Evolutionary conservation across 2,113 vertebrate genomes (phyloP).

Genomic region (Peromyscus californicus): DNA sequence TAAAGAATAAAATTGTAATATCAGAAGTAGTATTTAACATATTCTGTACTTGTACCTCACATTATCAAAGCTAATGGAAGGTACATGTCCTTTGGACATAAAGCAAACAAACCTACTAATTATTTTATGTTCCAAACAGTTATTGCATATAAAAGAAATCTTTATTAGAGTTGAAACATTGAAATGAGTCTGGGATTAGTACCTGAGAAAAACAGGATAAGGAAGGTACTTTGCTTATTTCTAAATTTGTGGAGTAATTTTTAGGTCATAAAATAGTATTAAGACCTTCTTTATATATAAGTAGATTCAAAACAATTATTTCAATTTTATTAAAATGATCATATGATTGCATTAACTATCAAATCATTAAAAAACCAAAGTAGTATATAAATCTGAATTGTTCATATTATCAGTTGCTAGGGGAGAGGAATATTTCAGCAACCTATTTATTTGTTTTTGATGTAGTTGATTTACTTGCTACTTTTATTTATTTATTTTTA

Average conservation of each 20-base stretch:
- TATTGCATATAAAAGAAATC: constrained; percentile 65
- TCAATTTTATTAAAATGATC: constrained; percentile 37
- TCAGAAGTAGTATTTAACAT: not conserved
- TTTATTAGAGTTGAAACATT: constrained; percentile 50
- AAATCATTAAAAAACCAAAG: constrained; percentile 47
- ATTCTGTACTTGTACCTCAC: constrained; percentile 27
- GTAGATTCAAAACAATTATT: constrained; percentile 8
- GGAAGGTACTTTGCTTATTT: constrained; percentile 33
- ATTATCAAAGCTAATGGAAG: constrained; percentile 22
- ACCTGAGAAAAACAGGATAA: constrained; percentile 31
- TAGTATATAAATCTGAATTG: constrained; percentile 64
- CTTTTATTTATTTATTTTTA: constrained; percentile 54
- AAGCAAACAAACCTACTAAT: constrained; percentile 23
- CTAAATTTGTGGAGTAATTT: constrained; percentile 47
- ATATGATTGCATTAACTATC: constrained; percentile 20
- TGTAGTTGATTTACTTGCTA: not conserved
- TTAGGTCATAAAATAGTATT: constrained; percentile 45
- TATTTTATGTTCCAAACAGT: constrained; percentile 42
- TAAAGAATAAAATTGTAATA: constrained; percentile 22
- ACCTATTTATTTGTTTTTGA: constrained; percentile 49
- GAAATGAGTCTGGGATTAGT: constrained; percentile 40
- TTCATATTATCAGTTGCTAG: constrained; percentile 10
- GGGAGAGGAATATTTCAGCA: constrained; percentile 13
- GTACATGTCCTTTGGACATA: not conserved
- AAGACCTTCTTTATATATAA: constrained; percentile 17